Evolutionary conservation across 2,888 invertebrate genomes (phyloP).

Genomic region (Chrysopilus asiliformis): DNA sequence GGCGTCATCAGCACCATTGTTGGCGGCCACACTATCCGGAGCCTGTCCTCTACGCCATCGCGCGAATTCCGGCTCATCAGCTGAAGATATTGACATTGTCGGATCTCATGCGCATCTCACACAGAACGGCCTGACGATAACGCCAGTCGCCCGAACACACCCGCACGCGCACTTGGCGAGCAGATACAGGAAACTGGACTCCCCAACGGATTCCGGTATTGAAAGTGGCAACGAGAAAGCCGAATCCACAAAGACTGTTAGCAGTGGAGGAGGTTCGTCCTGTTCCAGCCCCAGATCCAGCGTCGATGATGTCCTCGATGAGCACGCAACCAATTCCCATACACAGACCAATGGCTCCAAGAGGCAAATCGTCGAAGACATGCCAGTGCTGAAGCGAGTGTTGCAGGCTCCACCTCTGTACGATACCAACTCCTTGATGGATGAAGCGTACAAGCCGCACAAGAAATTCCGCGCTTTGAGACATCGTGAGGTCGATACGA

Average conservation of each 20-base stretch:
- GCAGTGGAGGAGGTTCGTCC: conserved; percentile 55
- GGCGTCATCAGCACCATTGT: conserved; percentile 59
- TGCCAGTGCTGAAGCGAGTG: conserved; percentile 87
- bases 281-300: conserved; percentile 79
- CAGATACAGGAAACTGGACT: conserved; percentile 73
- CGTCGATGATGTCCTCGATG: conserved; percentile 63
- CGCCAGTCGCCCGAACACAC: conserved; percentile 43
- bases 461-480: conserved; percentile 85
- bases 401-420: conserved; percentile 84
- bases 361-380: conserved; percentile 61
- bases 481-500: conserved; percentile 61
- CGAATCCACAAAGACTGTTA: conserved; percentile 58
- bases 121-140: conserved; percentile 60
- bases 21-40: conserved; percentile 57
- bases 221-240: conserved; percentile 84
- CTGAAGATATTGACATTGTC: conserved; percentile 48
- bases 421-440: conserved; percentile 82
- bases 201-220: conserved; percentile 86
- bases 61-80: conserved; percentile 66
- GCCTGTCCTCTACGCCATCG: conserved; percentile 60
- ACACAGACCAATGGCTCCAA: conserved; percentile 24
- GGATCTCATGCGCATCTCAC: conserved; percentile 52
- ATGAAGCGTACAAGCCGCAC: conserved; percentile 90
- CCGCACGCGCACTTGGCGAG: conserved; percentile 36
- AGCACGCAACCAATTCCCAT: conserved; percentile 30